Percentiles rank a stretch among this genome's conserved stretches.
These are phyloP conservation scores for Trachelipus rathkii DNA, from an alignment of 1,140 invertebrate genomes.

Conservation along the genomic window DNA sequence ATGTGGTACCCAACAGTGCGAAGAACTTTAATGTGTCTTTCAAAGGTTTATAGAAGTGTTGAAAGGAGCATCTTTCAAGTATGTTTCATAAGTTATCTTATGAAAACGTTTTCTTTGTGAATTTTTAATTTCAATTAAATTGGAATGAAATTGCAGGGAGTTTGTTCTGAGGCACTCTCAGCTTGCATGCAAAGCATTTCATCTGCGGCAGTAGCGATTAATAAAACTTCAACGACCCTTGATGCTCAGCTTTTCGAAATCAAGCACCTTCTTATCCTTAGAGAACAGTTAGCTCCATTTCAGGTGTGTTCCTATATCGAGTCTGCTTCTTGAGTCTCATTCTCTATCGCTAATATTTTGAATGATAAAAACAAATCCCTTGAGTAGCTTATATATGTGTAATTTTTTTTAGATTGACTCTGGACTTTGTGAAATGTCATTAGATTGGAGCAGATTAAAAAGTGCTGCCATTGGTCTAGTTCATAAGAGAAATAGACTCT, in stretches of 20 bases:
- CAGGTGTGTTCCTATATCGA: constrained; percentile 65
- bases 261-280: constrained; percentile 91
- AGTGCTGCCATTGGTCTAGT: constrained; percentile 73
- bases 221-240: constrained; percentile 51
- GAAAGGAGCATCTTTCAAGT: constrained; percentile 88
- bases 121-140: neutral
- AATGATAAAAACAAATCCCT: too few species aligned
- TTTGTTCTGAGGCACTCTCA: constrained; percentile 86
- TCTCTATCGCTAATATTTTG: too few species aligned
- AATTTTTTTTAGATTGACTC: constrained; percentile 56
- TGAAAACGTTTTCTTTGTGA: neutral
- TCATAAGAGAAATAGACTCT: constrained; percentile 78
- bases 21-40: constrained; percentile 88
- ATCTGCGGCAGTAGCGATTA: constrained; percentile 60
- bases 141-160: constrained; percentile 28
- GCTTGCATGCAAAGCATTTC: constrained; percentile 87
- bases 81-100: neutral
- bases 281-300: constrained; percentile 97
- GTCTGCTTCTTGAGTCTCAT: too few species aligned
- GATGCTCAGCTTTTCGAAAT: constrained; percentile 95
- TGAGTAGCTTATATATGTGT: too few species aligned
- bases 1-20: constrained; percentile 99
- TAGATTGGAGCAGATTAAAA: constrained; percentile 54
- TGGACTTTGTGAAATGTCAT: constrained; percentile 54
- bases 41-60: constrained; percentile 89